Evolutionary conservation across 2,113 vertebrate species (phyloP), one percentile per base, ranked within the genome.

Genomic region (Callaeas wilsoni): DNA sequence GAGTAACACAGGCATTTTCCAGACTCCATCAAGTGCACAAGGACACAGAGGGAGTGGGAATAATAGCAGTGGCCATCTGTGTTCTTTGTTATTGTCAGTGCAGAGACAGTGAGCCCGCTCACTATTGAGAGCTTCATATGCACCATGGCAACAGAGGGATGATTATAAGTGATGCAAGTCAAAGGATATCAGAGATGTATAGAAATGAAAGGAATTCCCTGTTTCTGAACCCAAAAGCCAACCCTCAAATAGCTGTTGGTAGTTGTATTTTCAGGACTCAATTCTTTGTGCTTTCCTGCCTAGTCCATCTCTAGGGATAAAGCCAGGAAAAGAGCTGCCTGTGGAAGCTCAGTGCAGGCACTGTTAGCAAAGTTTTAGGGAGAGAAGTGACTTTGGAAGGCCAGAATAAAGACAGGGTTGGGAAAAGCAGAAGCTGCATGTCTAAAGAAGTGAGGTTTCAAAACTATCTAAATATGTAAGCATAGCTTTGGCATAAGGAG

Each of bases 61-160:
- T 83, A 90, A 88, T 46, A 57, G 75, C 59, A 41, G 32, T 80
- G 59, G 23, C 90, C 87, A 87, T 84, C 65, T 89, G 82, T 82
- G 79, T 53, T 82, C 91, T 80, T 60, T 68, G 39, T 68, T 65
- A 30, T 37, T 90, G 65, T 76, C 59, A 35, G 25, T 4, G 53
- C 37, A 84, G 75, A 76, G 60, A n/a, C 37, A n/a, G 44, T 10
- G 41, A 85, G 46, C n/a, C 26, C 3, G 49, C 52, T 91, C 44
- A 26, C 56, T n/a, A 19, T 7, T 35, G 82, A 20, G 4, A 92
- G 78, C 75, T 81, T 64, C 63, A 26, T 39, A 7, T 1, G 75
- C 90, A 88, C 94, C 95, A 88, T 88, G 79, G 92, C 88, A 95
- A 90, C 85, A 83, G 67, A 76, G 47, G 44, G 52, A 68, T 83